Base-by-base conservation (phyloP, 2,797 vertebrate genomes). In the Lacerta viridis region DNA sequence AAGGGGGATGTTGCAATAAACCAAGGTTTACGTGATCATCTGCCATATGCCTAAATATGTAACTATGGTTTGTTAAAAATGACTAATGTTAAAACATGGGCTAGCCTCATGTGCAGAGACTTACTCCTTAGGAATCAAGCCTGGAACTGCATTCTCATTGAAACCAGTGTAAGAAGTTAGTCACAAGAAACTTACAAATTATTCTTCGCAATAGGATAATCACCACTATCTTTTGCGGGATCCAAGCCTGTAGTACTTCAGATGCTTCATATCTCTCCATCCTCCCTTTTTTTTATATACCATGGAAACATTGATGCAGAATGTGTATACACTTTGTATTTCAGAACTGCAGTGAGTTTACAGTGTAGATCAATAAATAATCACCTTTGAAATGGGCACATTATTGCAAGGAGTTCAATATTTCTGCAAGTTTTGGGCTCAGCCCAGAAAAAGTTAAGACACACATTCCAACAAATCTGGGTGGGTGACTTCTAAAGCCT, bases 391-490 rank as follows among this genome's bases (percentile, higher is more conserved):
- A 10, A 71, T 46, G 43, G 88, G 1, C 41, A 86, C 82, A 90
- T 89, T 86, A 11, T 72, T 87, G 39, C 85, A 87, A 36, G 76
- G 20, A 78, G 59, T 87, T 90, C 84, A 61, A 71, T 5, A 43
- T 46, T 86, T 84, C 64, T 41, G 23, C 33, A 88, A 86, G 15
- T 27, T 18, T 23, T 5, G 69, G 64, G 25, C 6, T 7, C 20
- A 43, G 59, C 68, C 39, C 27, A 55, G 33, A 68, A 15, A 72
- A 82, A 55, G 36, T 64, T 50, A 80, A 80, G 33, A 46, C 13
- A 41, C n/a, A 50, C 27, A 36, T 55, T 15, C n/a, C 18, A 33
- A 5, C 17, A 43, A 82, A 64, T 41, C 18, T 18, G 18, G 59
- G 61, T 18, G 61, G 61, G 5, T 23, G 6, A 64, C 17, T 64